Evolutionary conservation across 92 coral and sea anemone genomes (phyloP).

Genomic region (Phymanthus crucifer): DNA sequence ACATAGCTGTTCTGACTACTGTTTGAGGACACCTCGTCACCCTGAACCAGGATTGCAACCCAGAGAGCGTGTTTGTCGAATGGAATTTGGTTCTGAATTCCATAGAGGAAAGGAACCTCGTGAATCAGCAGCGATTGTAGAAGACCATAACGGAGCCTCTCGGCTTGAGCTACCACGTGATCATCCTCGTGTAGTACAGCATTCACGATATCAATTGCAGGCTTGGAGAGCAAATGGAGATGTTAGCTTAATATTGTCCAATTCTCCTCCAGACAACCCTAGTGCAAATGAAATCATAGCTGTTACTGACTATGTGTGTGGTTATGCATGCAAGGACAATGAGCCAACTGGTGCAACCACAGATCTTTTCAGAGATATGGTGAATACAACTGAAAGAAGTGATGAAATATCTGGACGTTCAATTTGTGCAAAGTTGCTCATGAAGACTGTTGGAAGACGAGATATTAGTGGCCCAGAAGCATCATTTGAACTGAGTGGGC

Average conservation of each 20-base stretch:
- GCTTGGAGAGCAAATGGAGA: no score
- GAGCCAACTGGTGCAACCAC: slow-evolving; percentile 19
- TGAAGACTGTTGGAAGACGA: no score
- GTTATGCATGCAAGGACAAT: slow-evolving; percentile 33
- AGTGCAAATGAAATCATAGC: no score
- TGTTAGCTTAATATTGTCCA: slow-evolving; percentile 28
- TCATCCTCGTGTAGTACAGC: slow-evolving; percentile 29
- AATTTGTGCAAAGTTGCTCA: not conserved
- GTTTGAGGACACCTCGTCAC: no score
- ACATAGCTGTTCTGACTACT: no score
- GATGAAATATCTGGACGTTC: slow-evolving; percentile 18
- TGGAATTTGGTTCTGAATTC: slow-evolving; percentile 44
- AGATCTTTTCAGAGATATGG: not conserved
- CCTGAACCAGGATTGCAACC: slow-evolving; percentile 41
- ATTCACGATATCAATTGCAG: slow-evolving; percentile 23
- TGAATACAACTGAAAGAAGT: slow-evolving; percentile 13
- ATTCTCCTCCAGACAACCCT: slow-evolving; percentile 30
- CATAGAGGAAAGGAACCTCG: slow-evolving; percentile 23
- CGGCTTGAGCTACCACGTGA: slow-evolving; percentile 39
- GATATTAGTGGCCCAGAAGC: slow-evolving; percentile 30
- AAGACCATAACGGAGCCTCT: slow-evolving; percentile 1
- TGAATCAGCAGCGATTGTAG: not conserved
- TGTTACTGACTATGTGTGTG: no score
- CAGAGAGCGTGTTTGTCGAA: slow-evolving; percentile 36
- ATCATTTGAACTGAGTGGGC: no score